phyloP scores from a whole-genome alignment of 2,888 invertebrate species.

The Lepetodrilus schrolli region DNA sequence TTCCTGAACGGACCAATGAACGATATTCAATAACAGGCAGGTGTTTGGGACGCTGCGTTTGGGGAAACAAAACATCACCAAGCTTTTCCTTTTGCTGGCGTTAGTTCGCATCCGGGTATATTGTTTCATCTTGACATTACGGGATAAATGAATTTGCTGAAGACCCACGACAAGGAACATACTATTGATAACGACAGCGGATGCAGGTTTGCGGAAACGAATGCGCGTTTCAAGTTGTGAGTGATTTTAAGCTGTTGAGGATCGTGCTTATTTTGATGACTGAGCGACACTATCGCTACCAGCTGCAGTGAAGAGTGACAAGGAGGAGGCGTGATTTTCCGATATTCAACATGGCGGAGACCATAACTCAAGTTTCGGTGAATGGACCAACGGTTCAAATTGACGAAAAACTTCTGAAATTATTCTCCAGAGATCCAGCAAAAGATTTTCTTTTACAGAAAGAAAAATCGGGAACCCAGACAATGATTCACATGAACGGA shows the following conservation, averaged over 20 bases:
- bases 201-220: conserved; percentile 40
- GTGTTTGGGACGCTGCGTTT: conserved; percentile 9
- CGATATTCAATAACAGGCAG: conserved; percentile 3
- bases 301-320: conserved; percentile 31
- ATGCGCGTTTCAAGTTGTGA: conserved; percentile 29
- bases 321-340: conserved; percentile 23
- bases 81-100: conserved; percentile 5
- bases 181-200: conserved; percentile 38
- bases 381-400: conserved; percentile 26
- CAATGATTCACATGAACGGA: conserved; percentile 35
- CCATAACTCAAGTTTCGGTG: conserved; percentile 35
- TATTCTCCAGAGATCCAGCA: conserved; percentile 35
- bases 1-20: conserved; percentile 21
- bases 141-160: not conserved
- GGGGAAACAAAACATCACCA: conserved; percentile 21
- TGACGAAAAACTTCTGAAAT: conserved; percentile 36
- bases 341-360: conserved; percentile 40
- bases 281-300: conserved; percentile 30
- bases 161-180: not conserved
- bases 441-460: conserved; percentile 35
- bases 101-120: conserved; percentile 18
- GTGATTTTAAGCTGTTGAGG: conserved; percentile 35
- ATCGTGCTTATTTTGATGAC: conserved; percentile 33
- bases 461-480: conserved; percentile 37
- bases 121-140: conserved; percentile 9